Percentiles rank a stretch among this genome's conserved stretches.
These are phyloP conservation scores for Myrmecobius fasciatus DNA, from an alignment of 2,113 vertebrate species.

Conservation along the genomic window DNA sequence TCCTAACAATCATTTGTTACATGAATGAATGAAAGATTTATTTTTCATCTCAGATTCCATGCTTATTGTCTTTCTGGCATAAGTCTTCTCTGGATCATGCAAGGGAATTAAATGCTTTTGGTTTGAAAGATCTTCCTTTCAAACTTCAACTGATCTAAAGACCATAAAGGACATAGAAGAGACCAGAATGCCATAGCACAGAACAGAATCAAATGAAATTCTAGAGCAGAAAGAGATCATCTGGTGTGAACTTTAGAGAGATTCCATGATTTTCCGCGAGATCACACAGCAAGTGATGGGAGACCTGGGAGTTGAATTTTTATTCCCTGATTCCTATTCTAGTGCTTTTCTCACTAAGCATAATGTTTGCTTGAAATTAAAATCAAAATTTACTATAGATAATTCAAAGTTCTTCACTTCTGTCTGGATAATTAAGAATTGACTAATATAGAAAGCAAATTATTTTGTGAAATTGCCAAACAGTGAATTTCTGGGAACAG, in stretches of 20 bases:
- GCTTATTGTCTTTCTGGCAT: background rate
- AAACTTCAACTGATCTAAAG: background rate
- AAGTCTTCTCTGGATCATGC: slow-evolving; percentile 1
- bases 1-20: background rate
- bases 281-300: background rate
- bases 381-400: background rate
- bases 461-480: slow-evolving; percentile 3
- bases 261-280: background rate
- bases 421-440: background rate
- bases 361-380: background rate
- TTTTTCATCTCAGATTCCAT: background rate
- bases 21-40: background rate
- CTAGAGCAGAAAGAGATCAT: background rate
- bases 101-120: background rate
- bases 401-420: background rate
- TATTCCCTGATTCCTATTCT: background rate
- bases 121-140: slow-evolving; percentile 15
- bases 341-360: background rate
- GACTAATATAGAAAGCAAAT: background rate
- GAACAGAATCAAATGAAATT: background rate
- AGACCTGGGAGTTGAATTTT: background rate
- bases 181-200: background rate
- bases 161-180: background rate
- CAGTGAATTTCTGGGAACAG: background rate
- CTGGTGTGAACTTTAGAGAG: background rate